Evolutionary conservation across 2,797 vertebrate species (phyloP), one percentile per base, ranked within the genome.

Genomic region (Cynopterus sphinx): DNA sequence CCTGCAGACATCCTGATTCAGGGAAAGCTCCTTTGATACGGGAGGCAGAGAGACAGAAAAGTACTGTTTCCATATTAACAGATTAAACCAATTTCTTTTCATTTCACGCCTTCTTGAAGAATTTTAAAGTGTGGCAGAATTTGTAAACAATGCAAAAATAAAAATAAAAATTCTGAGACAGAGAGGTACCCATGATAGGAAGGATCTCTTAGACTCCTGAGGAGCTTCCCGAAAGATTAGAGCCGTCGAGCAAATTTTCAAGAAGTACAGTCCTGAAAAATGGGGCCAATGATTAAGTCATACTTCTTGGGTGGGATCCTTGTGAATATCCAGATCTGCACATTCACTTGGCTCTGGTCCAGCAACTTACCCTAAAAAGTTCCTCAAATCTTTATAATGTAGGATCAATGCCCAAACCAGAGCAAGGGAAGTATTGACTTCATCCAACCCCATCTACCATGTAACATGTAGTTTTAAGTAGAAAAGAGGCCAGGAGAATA

Each of bases 81-180:
- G 83, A 90, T 73, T 79, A 89, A 53, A 87, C 95, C 68, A 2
- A 93, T 94, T 87, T 96, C 83, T 97, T 79, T 9, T 92, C 96
- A 70, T 91, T 97, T 89, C 65, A 96, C 7, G 1, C 96, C 71
- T 97, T 98, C 94, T 95, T 95, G 92, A 97, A 96, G 63, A 87
- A 91, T 87, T 79, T 55, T 81, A 83, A 53, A 7, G 24, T n/a
- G 28, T 36, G 93, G 81, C 22, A 39, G 49, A 59, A 65, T 86
- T 95, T 95, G 84, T 91, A 97, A 97, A 98, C 78, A 96, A 97
- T 26, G 71, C 74, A 85, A 94, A 94, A 96, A 92, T 1, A 16
- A 68, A 96, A 43, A 31, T 11, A 73, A 96, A 96, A 87, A 79
- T 78, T 67, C 65, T 79, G 19, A 87, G 33, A 74, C 21, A 65